Base-by-base conservation (phyloP, 2,888 invertebrate species). In the Andricus curvator region DNA sequence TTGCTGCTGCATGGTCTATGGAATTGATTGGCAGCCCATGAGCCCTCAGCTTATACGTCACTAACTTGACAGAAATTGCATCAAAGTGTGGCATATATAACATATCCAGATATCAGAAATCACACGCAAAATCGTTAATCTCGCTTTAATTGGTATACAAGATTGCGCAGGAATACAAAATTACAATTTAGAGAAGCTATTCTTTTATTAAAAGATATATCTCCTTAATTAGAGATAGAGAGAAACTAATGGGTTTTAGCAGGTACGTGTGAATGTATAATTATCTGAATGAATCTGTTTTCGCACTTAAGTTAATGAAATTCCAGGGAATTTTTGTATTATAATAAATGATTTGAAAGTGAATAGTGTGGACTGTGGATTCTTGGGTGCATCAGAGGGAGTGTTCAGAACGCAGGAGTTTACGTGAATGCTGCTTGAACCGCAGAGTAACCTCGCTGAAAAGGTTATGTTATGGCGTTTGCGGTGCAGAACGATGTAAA, bases 401-500 rank as follows among this genome's bases (percentile, higher is more conserved):
- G 70, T 56, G 70, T 70, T 70, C 20, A 70, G 70, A 70, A 70
- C 51, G 70, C 41, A 62, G 66, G 44, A 68, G 51, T 70, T 70
- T n/a, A 70, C 29, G 51, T 51, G 51, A 70, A 70, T 70, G 29
- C 51, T 11, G 70, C 4, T 29, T 70, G 29, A 70, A 29, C 48
- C 70, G 13, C 44, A 25, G 15, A 48, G 13, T 68, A 33, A 70
- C 51, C 51, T 70, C n/a, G 70, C 70, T 29, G 29, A 11, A 70
- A 51, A 70, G 70, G 70, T 70, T 33, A 70, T 70, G 70, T 70
- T 70, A 51, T 51, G 33, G 70, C 51, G 51, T 70, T 70, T 51
- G 17, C 29, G 70, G 25, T 25, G n/a, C 51, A 29, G 29, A 51
- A 70, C 20, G 51, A 51, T 33, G 51, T 70, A 70, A 70, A 70